phyloP scores from a whole-genome alignment of 1,140 invertebrate genomes.

The Streblospio benedicti region DNA sequence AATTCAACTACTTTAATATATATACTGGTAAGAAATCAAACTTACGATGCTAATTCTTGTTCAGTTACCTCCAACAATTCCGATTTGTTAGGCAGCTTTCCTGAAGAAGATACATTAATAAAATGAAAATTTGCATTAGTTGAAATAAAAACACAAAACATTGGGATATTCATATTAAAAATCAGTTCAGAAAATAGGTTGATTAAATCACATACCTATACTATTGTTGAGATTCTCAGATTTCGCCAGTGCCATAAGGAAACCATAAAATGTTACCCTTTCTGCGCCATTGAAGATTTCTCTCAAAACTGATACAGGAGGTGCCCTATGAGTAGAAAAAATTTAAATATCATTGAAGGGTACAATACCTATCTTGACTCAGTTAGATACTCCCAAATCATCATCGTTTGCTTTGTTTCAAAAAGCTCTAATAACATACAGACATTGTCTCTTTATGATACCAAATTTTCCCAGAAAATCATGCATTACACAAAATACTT shows the following conservation, averaged over 20 bases:
- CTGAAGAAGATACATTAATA: slow-evolving; percentile 17
- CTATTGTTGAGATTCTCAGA: slow-evolving; percentile 37
- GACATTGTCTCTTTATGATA: no score
- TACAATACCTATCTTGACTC: no score
- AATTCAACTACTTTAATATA: no score
- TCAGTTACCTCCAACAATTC: slow-evolving; percentile 33
- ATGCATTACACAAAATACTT: no score
- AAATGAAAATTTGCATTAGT: not conserved
- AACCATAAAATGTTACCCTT: slow-evolving; percentile 42
- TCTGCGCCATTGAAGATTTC: slow-evolving; percentile 36
- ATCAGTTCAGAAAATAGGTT: not conserved
- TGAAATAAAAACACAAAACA: not conserved
- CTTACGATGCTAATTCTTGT: slow-evolving; percentile 34
- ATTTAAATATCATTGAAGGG: slow-evolving; percentile 4
- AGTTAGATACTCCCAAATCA: no score
- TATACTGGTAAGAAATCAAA: not conserved
- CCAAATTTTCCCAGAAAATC: no score
- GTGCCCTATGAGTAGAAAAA: slow-evolving; percentile 28
- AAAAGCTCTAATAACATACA: no score
- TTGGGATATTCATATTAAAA: slow-evolving; percentile 3
- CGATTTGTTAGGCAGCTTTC: slow-evolving; percentile 29
- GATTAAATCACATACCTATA: slow-evolving; percentile 31
- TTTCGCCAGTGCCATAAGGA: slow-evolving; percentile 41
- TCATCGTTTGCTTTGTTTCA: no score
- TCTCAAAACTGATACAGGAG: slow-evolving; percentile 30